phyloP scores from a whole-genome alignment of 2,888 invertebrate genomes.

The Caradrina kadenii region DNA sequence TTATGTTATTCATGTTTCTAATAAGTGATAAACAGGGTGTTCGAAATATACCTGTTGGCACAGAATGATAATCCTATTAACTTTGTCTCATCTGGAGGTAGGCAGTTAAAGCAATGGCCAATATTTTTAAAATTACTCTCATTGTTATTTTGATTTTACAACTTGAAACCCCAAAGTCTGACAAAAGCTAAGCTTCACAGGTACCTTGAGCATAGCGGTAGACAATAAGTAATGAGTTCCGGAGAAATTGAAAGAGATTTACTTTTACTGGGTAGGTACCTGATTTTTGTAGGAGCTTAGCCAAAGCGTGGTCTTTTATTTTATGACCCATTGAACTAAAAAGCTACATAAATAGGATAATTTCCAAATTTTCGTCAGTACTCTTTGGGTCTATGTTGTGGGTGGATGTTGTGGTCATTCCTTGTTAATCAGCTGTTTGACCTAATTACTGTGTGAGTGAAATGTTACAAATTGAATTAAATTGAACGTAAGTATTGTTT shows the following conservation, averaged over 20 bases:
- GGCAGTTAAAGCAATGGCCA: background rate
- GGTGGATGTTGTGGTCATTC: conserved; percentile 33
- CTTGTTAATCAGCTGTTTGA: conserved; percentile 10
- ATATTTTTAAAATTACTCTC: conserved; percentile 18
- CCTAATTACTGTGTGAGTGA: background rate
- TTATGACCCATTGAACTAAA: conserved; percentile 54
- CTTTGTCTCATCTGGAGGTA: conserved; percentile 10
- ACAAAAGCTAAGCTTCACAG: conserved; percentile 33
- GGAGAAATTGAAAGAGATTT: conserved; percentile 59
- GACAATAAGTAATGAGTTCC: conserved; percentile 47
- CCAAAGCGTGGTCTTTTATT: conserved; percentile 67
- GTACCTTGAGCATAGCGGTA: conserved; percentile 39
- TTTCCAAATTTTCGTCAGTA: conserved; percentile 57
- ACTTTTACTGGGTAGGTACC: conserved; percentile 62
- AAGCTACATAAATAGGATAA: conserved; percentile 55
- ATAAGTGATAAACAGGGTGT: conserved; percentile 24
- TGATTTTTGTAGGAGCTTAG: conserved; percentile 52
- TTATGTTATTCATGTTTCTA: background rate
- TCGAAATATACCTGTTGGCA: conserved; percentile 11
- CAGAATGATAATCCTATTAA: conserved; percentile 29
- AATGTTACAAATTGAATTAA: conserved; percentile 11
- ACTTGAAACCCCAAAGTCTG: background rate
- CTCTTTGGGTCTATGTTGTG: conserved; percentile 41
- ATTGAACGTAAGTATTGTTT: conserved; percentile 4
- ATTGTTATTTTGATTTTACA: conserved; percentile 33